Conservation (phyloP, 2,113 vertebrate genomes). For the Prunella himalayana region DNA sequence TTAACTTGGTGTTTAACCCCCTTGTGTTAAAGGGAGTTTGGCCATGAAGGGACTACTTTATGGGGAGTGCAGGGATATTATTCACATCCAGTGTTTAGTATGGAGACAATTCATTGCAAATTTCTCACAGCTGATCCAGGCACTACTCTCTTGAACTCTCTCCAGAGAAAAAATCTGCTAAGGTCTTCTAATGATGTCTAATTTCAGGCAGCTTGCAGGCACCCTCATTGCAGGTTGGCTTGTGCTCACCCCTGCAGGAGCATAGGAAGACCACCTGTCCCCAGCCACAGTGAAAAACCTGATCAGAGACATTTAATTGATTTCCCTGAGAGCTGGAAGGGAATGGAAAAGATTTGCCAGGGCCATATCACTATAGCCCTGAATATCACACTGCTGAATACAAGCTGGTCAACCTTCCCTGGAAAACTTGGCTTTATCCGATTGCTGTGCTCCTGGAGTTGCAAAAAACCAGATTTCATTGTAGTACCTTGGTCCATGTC, state of each 20-base stretch:
- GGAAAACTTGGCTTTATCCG: not conserved
- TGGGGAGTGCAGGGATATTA: not conserved
- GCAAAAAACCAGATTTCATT: not conserved
- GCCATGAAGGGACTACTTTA: not conserved
- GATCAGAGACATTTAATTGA: not conserved
- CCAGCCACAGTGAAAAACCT: not conserved
- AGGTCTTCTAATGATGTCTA: not conserved
- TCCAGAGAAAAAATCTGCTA: not conserved
- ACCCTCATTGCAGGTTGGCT: not conserved
- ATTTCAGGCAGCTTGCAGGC: not conserved
- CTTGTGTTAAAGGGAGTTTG: not conserved
- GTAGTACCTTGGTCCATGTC: fast-evolving
- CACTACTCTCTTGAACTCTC: not conserved
- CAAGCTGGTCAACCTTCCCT: fast-evolving
- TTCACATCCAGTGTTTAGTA: not conserved
- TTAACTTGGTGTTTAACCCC: not conserved
- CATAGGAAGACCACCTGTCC: not conserved
- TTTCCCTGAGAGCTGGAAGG: not conserved
- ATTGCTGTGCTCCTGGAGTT: not conserved
- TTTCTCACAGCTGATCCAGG: not conserved
- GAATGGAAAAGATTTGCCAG: not conserved
- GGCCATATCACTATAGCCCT: not conserved
- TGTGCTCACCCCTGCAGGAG: not conserved
- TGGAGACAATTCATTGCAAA: not conserved
- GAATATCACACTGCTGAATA: not conserved